Evolutionary conservation across 1,140 invertebrate species (phyloP), one percentile per base, ranked within the genome.

Genomic region (Caerostris extrusa): DNA sequence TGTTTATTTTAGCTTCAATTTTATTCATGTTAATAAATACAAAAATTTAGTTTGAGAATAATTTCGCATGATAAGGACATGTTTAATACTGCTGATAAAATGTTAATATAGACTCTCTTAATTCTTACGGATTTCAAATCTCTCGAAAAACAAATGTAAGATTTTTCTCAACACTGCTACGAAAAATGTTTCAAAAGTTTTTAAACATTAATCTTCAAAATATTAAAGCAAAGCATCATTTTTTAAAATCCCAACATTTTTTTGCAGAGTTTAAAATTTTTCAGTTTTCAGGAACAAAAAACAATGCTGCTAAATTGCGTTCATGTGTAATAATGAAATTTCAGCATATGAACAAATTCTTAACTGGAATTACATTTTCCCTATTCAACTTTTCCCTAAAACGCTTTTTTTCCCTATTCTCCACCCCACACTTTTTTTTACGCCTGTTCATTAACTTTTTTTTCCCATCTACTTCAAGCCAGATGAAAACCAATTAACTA

Each of bases 401-500:
- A 77, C 71, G 53, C 12, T n/a, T 77, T 77, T 77, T 19, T 77
- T 77, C 53, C 61, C 17, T 64, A 64, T 64, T 77, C 71, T 77
- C 71, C 71, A 50, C 71, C 71, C 34, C 8, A 77, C 71, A 77
- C 50, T 77, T 77, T 77, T n/a, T n/a, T n/a, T 77, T 77, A 7
- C 71, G 34, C 34, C 8, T 50, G 10, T 77, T 77, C 71, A 77
- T 77, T 77, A 77, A 77, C 71, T n/a, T 53, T 77, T 77, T 34
- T 77, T 77, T 53, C 71, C 14, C 5, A 4, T 3, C 50, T 53
- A 34, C 50, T n/a, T 83, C n/a, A 83, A 83, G 82, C 6, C 14
- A 58, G 71, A 77, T 77, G 55, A 83, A 83, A 83, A 83, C 82
- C 82, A 83, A 83, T 83, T 83, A 83, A 83, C 82, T 83, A 83